phyloP scores from a whole-genome alignment of 2,113 vertebrate species.

The Ameiurus melas region DNA sequence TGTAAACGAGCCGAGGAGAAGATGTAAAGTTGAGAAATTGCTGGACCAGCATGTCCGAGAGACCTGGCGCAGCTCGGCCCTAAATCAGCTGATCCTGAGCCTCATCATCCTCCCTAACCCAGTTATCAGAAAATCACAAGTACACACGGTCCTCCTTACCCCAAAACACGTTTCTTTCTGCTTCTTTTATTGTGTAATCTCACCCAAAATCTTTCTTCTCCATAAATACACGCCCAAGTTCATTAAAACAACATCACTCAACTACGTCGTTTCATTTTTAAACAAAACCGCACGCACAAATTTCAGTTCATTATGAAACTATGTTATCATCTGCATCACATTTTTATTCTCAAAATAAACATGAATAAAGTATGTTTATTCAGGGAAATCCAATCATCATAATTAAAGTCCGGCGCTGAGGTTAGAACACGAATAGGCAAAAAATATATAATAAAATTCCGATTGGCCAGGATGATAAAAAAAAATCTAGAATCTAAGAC shows the following conservation, averaged over 20 bases:
- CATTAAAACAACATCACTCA: background rate
- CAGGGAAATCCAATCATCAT: background rate
- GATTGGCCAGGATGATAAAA: background rate
- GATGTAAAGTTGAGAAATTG: background rate
- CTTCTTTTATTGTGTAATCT: background rate
- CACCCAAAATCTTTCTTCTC: background rate
- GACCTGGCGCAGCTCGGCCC: background rate
- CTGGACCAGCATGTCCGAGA: background rate
- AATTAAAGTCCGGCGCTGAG: background rate
- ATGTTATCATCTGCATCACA: background rate
- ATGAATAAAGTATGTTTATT: slow-evolving; percentile 12
- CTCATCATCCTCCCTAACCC: background rate
- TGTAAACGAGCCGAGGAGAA: background rate
- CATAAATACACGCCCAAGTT: background rate
- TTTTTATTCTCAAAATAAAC: no score
- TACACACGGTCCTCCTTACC: background rate
- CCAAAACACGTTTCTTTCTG: background rate
- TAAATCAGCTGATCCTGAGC: background rate
- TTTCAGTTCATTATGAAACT: background rate
- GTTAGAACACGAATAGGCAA: background rate
- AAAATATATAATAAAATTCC: background rate
- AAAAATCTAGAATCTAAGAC: background rate
- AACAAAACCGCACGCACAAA: background rate
- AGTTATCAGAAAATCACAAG: background rate
- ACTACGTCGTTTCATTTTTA: background rate